Evolutionary conservation across 2,888 invertebrate species (phyloP), one percentile per base, ranked within the genome.

Genomic region (Acanthosepion pharaonis): DNA sequence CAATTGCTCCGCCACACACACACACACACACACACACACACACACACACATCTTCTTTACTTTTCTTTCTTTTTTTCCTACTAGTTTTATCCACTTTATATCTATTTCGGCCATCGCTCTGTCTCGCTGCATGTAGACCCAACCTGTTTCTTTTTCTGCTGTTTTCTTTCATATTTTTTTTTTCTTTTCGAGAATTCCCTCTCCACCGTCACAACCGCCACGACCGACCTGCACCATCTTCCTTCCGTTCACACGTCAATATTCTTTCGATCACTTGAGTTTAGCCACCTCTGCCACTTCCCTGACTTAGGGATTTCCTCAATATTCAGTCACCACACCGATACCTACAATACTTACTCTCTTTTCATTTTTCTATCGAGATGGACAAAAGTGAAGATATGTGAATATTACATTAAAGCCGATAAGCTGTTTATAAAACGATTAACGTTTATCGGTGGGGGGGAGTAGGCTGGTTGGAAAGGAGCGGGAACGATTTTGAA

Each of bases 361-460:
- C n/a, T n/a, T 9, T 9, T 18, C 78, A n/a, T 78, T n/a, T 78
- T n/a, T 28, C 9, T n/a, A 11, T n/a, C 78, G n/a, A n/a, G 11
- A n/a, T 33, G 78, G 78, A 78, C n/a, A 78, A 78, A n/a, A n/a
- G 78, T 78, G 78, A 78, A n/a, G 78, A 78, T 78, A 78, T 33
- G n/a, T 78, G 78, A 78, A 78, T 78, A 78, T 78, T 78, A n/a
- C 78, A 78, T 78, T 78, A n/a, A 78, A 78, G 78, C n/a, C n/a
- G n/a, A 78, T 78, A 78, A n/a, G 78, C n/a, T 11, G n/a, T 78
- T 78, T 78, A 78, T 78, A 78, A 78, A 78, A 78, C n/a, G 78
- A 78, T 78, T 78, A 78, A 15, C 78, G 78, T 78, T 78, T 78
- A 78, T 78, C n/a, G n/a, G 15, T 18, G 15, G 8, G 23, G 5